Evolutionary conservation across 2,888 invertebrate genomes (phyloP).

Genomic region (Phengaris arion): DNA sequence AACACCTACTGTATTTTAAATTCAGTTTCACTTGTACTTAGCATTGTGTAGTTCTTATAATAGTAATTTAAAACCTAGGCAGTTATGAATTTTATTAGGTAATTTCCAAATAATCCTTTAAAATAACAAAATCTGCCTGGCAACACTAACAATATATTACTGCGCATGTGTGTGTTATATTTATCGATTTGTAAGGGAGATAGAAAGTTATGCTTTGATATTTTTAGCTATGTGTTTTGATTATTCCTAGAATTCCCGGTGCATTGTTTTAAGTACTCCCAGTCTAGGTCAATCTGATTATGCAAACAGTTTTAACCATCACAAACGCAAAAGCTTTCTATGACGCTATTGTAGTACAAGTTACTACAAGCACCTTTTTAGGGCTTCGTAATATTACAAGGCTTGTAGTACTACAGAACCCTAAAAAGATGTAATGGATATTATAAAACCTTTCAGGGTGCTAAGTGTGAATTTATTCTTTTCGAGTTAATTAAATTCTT

Average conservation of each 20-base stretch:
- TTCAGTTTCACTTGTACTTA: no score
- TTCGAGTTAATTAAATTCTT: no score
- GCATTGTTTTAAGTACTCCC: background rate
- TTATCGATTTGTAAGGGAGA: constrained; percentile 1
- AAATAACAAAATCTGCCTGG: no score
- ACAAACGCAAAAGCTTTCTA: background rate
- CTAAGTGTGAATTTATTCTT: no score
- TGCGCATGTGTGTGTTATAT: background rate
- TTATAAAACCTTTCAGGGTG: no score
- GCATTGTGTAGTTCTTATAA: no score
- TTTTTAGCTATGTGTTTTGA: constrained; percentile 1
- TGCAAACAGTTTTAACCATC: background rate
- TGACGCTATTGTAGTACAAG: background rate
- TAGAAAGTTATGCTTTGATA: background rate
- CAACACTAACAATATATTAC: background rate
- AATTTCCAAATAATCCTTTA: background rate
- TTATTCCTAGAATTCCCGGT: constrained; percentile 4
- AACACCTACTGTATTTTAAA: no score
- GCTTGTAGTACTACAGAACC: no score
- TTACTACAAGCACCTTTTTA: no score
- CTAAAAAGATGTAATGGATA: no score
- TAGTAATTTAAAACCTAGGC: no score
- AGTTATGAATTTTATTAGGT: background rate
- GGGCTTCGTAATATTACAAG: no score
- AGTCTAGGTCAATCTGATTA: background rate